Percentiles rank a stretch among this genome's conserved stretches.
Conservation (phyloP, 2,888 invertebrate genomes). For the Biston betularia region DNA sequence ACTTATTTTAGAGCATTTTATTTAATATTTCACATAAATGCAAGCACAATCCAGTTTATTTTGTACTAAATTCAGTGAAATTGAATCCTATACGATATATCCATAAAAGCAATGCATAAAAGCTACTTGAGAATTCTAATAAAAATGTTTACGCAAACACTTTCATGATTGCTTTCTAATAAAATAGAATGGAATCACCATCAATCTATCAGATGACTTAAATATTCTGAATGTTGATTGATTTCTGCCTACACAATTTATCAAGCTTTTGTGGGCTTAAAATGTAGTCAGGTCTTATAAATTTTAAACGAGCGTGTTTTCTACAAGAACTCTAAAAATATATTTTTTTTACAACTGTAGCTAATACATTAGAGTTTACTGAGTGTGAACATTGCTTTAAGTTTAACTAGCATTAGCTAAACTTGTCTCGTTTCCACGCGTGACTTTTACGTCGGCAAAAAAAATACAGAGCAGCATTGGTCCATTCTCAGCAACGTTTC, state of each 20-base stretch:
- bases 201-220: slow-evolving; percentile 21
- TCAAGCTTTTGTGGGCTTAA: slow-evolving; percentile 12
- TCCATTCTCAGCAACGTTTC: no score
- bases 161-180: slow-evolving; percentile 46
- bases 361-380: no score
- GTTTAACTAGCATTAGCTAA: no score
- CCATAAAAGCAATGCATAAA: slow-evolving; percentile 60
- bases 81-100: slow-evolving; percentile 59
- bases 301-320: slow-evolving; percentile 1
- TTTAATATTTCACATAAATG: slow-evolving; percentile 62
- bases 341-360: not conserved
- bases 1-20: slow-evolving; percentile 64
- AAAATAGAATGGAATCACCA: slow-evolving; percentile 34
- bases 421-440: no score
- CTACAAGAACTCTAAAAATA: not conserved
- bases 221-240: slow-evolving; percentile 26
- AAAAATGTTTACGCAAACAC: slow-evolving; percentile 61
- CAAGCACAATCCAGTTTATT: slow-evolving; percentile 66
- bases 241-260: slow-evolving; percentile 25
- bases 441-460: no score
- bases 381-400: no score
- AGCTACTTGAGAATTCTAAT: slow-evolving; percentile 55
- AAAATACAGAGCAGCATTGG: no score
- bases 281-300: slow-evolving; percentile 9
- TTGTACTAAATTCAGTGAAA: slow-evolving; percentile 62